Conservation (phyloP, 2,113 vertebrate species). For the Lota lota region DNA sequence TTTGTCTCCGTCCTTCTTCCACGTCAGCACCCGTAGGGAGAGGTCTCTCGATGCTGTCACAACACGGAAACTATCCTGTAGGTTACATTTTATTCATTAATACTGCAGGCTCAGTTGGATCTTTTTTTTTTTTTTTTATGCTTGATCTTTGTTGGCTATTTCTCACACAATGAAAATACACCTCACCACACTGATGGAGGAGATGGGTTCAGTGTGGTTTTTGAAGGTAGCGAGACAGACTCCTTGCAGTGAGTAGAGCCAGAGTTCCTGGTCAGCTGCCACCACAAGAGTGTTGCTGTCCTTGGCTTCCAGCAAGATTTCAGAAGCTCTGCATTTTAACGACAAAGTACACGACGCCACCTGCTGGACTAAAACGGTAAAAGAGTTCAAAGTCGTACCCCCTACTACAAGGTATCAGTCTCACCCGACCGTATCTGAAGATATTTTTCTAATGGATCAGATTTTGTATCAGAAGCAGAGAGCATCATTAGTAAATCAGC, state of each 20-base stretch:
- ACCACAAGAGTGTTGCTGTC: conserved; percentile 67
- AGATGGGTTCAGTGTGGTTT: conserved; percentile 76
- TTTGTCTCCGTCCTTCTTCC: conserved; percentile 63
- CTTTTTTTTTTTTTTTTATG: too few species aligned
- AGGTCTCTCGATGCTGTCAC: conserved; percentile 77
- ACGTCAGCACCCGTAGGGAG: conserved; percentile 65
- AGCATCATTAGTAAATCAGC: conserved; percentile 2
- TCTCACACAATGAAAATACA: neutral
- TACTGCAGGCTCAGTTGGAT: too few species aligned
- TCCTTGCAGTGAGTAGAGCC: conserved; percentile 72
- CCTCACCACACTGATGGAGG: conserved; percentile 79
- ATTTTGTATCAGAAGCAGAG: too few species aligned
- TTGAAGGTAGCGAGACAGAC: conserved; percentile 69
- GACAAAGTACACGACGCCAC: conserved; percentile 65
- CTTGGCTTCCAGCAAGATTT: conserved; percentile 62
- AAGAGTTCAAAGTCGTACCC: conserved; percentile 4
- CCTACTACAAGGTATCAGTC: too few species aligned
- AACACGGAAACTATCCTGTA: conserved; percentile 69
- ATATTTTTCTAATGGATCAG: too few species aligned
- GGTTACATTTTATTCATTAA: neutral
- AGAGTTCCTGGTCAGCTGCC: conserved; percentile 53
- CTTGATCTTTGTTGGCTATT: too few species aligned
- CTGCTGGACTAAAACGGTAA: conserved; percentile 61
- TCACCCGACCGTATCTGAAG: too few species aligned
- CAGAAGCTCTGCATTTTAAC: conserved; percentile 7